Conservation (phyloP, 2,113 vertebrate species). For the Noctilio leporinus region DNA sequence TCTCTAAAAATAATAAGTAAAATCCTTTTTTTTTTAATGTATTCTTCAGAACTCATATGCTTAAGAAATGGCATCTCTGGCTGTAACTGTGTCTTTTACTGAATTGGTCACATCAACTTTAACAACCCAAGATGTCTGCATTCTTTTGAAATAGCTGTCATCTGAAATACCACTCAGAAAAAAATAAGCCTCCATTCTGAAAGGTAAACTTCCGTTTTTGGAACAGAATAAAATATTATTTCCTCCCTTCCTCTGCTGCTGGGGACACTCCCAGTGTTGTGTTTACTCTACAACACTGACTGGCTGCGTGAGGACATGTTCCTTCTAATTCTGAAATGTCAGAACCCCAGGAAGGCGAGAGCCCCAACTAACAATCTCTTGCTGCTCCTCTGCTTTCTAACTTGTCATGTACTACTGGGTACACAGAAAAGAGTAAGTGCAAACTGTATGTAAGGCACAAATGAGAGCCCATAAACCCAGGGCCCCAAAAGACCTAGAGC, state of each 20-base stretch:
- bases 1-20: too few species aligned
- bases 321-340: constrained; percentile 22
- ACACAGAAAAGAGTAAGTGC: neutral
- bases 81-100: neutral
- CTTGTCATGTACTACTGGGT: neutral
- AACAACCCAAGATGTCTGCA: neutral
- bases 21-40: too few species aligned
- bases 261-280: constrained; percentile 9
- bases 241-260: constrained; percentile 32
- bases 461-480: neutral
- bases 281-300: constrained; percentile 45
- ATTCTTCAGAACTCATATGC: neutral
- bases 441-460: neutral
- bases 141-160: neutral
- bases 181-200: neutral
- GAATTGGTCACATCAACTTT: neutral
- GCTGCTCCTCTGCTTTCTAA: neutral
- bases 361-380: neutral
- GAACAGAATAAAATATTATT: constrained; percentile 11
- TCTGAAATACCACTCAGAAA: neutral
- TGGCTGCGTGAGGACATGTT: neutral
- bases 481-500: neutral
- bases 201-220: constrained; percentile 38
- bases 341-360: neutral
- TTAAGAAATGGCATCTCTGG: neutral